phyloP scores from a whole-genome alignment of 2,888 invertebrate genomes.

The Andrena praecox region DNA sequence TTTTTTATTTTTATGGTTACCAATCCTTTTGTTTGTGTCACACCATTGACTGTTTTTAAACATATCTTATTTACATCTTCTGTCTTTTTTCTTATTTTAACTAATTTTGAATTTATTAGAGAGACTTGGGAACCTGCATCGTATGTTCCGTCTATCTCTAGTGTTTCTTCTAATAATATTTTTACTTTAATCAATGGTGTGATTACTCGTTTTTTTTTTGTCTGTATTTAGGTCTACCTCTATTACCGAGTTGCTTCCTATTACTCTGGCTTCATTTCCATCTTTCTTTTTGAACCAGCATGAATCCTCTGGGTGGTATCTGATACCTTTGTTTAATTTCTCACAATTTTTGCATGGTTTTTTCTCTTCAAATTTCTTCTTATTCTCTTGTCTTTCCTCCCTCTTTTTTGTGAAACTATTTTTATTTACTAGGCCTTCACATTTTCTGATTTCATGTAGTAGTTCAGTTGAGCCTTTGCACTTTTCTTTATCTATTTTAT shows the following conservation, averaged over 20 bases:
- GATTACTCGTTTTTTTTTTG: slow-evolving; percentile 1
- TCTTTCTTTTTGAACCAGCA: slow-evolving; percentile 8
- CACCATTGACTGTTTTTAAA: slow-evolving; percentile 2
- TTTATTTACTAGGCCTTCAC: neutral
- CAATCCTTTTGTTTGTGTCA: no score
- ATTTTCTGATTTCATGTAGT: neutral
- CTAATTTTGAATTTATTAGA: slow-evolving; percentile 1
- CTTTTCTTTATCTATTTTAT: neutral
- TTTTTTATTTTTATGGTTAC: neutral
- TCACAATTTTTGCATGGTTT: slow-evolving; percentile 11
- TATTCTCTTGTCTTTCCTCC: neutral
- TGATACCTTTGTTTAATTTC: neutral
- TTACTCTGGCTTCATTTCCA: neutral
- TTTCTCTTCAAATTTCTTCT: neutral
- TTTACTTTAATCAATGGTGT: slow-evolving; percentile 19
- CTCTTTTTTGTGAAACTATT: neutral
- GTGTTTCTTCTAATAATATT: neutral
- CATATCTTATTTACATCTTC: slow-evolving; percentile 4
- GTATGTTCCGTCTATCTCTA: neutral
- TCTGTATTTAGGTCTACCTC: neutral
- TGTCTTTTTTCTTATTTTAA: neutral
- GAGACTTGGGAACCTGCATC: slow-evolving; percentile 7
- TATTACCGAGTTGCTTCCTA: neutral
- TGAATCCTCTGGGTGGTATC: neutral
- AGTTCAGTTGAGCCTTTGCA: neutral